Base-by-base conservation (phyloP, 2,888 invertebrate species). In the Lepidochrysops patricia region DNA sequence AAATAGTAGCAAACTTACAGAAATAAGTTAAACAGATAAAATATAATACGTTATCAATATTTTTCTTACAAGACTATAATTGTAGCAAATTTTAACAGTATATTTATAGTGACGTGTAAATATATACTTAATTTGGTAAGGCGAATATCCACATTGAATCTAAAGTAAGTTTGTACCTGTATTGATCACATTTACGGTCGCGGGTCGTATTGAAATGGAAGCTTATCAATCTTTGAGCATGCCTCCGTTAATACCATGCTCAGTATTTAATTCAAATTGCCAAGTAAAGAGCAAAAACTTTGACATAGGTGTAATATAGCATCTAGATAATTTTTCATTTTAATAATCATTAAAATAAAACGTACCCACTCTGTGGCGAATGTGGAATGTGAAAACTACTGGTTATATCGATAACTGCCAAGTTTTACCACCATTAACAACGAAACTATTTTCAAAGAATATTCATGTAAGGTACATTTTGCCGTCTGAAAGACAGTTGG, bases 201-300 rank as follows among this genome's bases (percentile, higher is more conserved):
- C 12, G 23, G 3, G 19, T 9, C 4, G 19, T 23, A 43, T 43
- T 43, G 43, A 43, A 43, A 43, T 43, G 9, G 43, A 19, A 43
- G 43, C 43, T 43, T 43, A 43, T 43, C 19, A 43, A 43, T 43
- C 43, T 43, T 43, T 43, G 43, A 43, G 19, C 43, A 43, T 43
- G 43, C 43, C 43, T 43, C 43, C 43, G 43, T 43, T 43, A 43
- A 43, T 43, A 23, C 43, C 43, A 43, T 43, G 43, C 9, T 23
- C 19, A 43, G 19, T 43, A 43, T 43, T 43, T 23, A 52, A 52
- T 27, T 26, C 52, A 52, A 52, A 52, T 52, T 26, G 52, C 52
- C 52, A 52, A 27, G 25, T 52, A 52, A 52, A 26, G 26, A 52
- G 26, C 52, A 43, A 43, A 43, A 43, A 43, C 43, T 23, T 23